These are phyloP conservation scores for Episyrphus balteatus DNA, from an alignment of 1,140 invertebrate species.

Conservation along the genomic window DNA sequence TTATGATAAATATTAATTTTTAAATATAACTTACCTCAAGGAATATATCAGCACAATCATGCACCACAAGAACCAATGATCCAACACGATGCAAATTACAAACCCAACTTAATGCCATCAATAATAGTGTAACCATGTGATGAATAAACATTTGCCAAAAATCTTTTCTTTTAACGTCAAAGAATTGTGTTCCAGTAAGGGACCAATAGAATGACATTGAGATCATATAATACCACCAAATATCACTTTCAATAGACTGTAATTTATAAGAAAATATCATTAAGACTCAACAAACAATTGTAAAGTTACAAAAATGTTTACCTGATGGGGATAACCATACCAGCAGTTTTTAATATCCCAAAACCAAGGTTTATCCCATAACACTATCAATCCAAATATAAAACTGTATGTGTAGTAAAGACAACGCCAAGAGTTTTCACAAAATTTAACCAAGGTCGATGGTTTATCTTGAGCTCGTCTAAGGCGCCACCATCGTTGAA, in stretches of 20 bases:
- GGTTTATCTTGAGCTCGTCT: slow-evolving; percentile 73
- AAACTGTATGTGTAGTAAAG: slow-evolving; percentile 79
- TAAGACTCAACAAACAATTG: background rate
- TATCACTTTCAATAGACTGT: slow-evolving; percentile 55
- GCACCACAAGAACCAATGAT: slow-evolving; percentile 78
- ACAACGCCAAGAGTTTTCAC: slow-evolving; percentile 83
- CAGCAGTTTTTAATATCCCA: slow-evolving; percentile 90
- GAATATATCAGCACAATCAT: slow-evolving; percentile 92
- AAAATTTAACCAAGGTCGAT: slow-evolving; percentile 82
- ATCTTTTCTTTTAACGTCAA: slow-evolving; percentile 87
- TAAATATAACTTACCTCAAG: slow-evolving; percentile 57
- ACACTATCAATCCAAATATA: slow-evolving; percentile 64
- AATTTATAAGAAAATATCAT: slow-evolving; percentile 11
- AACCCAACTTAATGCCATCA: slow-evolving; percentile 88
- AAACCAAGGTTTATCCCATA: slow-evolving; percentile 91
- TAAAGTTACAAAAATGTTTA: slow-evolving; percentile 19
- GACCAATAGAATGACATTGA: slow-evolving; percentile 95
- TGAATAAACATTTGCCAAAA: slow-evolving; percentile 99
- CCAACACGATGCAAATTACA: slow-evolving; percentile 89
- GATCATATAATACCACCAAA: slow-evolving; percentile 96
- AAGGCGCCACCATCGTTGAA: slow-evolving; percentile 81
- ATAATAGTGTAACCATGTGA: slow-evolving; percentile 81
- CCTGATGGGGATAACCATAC: slow-evolving; percentile 63
- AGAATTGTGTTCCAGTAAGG: slow-evolving; percentile 83
- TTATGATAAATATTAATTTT: background rate